Evolutionary conservation across 1,140 invertebrate genomes (phyloP), one percentile per base, ranked within the genome.

Genomic region (Bombus confusus): DNA sequence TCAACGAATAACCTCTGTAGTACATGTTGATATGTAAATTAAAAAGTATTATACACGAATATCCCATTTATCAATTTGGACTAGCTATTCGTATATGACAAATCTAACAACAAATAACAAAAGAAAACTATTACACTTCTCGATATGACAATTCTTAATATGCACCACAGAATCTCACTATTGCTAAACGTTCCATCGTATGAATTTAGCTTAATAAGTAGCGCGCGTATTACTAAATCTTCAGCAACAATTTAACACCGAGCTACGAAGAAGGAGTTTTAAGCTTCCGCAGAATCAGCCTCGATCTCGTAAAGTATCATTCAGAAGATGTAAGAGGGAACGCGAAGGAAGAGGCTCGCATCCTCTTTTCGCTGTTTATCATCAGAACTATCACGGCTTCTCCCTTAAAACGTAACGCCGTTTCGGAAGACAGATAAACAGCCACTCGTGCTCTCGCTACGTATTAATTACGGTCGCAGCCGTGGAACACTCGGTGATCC

Each of bases 401-500:
- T 57, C 39, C 75, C 76, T 79, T 62, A 62, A 62, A 79, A 69
- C 52, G 83, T 37, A 84, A 84, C 76, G 76, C 39, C n/a, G 83
- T 69, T 72, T 68, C 52, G 39, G 66, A 79, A 62, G 83, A 28
- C 75, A 84, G 83, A 85, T 85, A 85, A 85, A 74, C 83, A 81
- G 78, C 78, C 83, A 85, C 78, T 85, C 78, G 43, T 73, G 34
- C 43, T n/a, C 59, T 57, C n/a, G 77, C 68, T 47, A 66, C 69
- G 78, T 75, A 82, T 86, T 86, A 86, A 82, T 86, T 86, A 86
- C 80, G 64, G 71, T 69, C 79, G 62, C 64, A 52, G 59, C 43
- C 15, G 47, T 31, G 57, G 22, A 80, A 73, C 77, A 43, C 77
- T 80, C n/a, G 57, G 57, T 18, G 62, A 80, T 74, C 76, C 75